Conservation (phyloP, 2,113 vertebrate species). For the Callorhinus ursinus region DNA sequence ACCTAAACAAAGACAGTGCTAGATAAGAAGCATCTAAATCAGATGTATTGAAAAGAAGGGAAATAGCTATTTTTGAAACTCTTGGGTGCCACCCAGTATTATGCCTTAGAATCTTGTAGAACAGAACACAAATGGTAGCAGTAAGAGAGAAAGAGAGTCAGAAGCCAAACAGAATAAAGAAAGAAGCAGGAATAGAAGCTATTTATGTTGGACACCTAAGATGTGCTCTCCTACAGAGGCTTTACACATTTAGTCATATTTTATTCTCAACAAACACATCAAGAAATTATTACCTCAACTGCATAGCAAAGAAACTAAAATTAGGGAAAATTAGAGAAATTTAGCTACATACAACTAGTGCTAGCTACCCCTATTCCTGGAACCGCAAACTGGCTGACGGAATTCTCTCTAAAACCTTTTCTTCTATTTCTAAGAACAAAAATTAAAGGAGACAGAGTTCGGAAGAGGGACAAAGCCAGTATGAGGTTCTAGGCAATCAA, state of each 20-base stretch:
- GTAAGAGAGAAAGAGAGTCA: background rate
- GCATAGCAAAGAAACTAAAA: background rate
- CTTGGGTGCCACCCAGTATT: background rate
- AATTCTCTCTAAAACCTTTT: background rate
- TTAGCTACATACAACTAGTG: background rate
- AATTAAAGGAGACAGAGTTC: background rate
- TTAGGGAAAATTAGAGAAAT: background rate
- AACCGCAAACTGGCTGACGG: background rate
- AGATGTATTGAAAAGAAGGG: background rate
- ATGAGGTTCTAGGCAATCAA: background rate
- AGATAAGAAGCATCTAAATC: background rate
- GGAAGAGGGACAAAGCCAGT: background rate
- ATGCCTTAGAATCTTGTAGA: background rate
- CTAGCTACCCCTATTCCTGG: background rate
- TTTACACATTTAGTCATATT: background rate
- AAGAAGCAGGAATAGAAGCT: background rate
- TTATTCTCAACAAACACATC: background rate
- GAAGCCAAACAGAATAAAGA: background rate
- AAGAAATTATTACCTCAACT: background rate
- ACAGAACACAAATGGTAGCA: background rate
- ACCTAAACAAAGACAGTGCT: background rate
- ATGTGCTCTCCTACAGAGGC: background rate
- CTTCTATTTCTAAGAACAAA: background rate
- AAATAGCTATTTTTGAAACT: background rate
- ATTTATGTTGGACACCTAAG: background rate